A percentile compares a stretch with the other conserved stretches of the same genome.
Conservation (phyloP, 2,888 invertebrate genomes). For the Anodontia alba region DNA sequence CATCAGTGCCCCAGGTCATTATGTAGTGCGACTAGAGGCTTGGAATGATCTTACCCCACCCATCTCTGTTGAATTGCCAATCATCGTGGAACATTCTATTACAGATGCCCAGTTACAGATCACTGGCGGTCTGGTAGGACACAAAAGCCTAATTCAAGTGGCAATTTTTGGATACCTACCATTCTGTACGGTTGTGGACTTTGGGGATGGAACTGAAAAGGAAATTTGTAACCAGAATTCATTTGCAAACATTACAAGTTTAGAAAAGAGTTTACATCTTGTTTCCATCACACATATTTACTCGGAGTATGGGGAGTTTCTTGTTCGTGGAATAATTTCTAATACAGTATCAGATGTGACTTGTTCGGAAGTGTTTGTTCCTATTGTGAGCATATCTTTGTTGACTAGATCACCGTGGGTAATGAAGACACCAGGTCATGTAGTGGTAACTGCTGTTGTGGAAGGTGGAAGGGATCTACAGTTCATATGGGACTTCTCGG, state of each 20-base stretch:
- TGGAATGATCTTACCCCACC: constrained; percentile 71
- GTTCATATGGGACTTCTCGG: constrained; percentile 77
- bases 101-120: constrained; percentile 53
- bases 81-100: constrained; percentile 69
- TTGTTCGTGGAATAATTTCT: constrained; percentile 71
- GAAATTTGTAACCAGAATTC: constrained; percentile 18
- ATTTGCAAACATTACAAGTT: not conserved
- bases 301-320: constrained; percentile 64
- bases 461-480: constrained; percentile 72
- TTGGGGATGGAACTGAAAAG: constrained; percentile 69
- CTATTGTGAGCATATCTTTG: constrained; percentile 67
- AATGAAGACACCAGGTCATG: constrained; percentile 56
- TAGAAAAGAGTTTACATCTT: constrained; percentile 7
- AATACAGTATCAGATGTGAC: constrained; percentile 67
- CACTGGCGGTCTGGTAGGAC: constrained; percentile 57
- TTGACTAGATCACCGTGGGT: constrained; percentile 59
- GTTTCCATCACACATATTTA: constrained; percentile 61
- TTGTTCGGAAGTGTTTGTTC: constrained; percentile 59
- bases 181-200: constrained; percentile 63
- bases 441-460: constrained; percentile 71
- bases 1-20: constrained; percentile 59
- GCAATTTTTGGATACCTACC: constrained; percentile 61
- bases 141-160: constrained; percentile 60
- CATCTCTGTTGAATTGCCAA: constrained; percentile 52
- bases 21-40: constrained; percentile 63